phyloP scores from a whole-genome alignment of 1,140 invertebrate genomes.

The Tetragnatha versicolor region DNA sequence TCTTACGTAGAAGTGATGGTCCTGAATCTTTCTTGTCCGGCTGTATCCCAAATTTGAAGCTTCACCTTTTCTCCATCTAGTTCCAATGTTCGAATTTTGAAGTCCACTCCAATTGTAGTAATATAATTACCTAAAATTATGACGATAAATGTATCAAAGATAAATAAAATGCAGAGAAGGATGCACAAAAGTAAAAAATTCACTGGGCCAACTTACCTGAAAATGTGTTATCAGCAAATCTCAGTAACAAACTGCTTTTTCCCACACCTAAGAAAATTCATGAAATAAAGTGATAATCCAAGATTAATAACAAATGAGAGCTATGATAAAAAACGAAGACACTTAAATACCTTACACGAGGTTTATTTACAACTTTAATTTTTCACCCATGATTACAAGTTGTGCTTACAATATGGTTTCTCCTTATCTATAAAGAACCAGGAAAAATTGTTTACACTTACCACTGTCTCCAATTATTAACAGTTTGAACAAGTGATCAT shows the following conservation, averaged over 20 bases:
- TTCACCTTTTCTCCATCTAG: conserved; percentile 99
- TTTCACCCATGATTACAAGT: no score
- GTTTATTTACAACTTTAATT: background rate
- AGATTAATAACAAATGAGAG: no score
- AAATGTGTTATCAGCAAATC: conserved; percentile 98
- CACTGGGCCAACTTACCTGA: conserved; percentile 70
- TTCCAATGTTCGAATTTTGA: conserved; percentile 97
- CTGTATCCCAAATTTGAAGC: conserved; percentile 83
- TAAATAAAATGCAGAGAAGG: background rate
- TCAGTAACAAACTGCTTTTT: conserved; percentile 92
- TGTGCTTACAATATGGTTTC: background rate
- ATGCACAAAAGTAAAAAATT: background rate
- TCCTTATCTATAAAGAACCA: background rate
- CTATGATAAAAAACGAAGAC: background rate
- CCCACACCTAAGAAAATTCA: conserved; percentile 84
- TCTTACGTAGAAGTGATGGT: conserved; percentile 90
- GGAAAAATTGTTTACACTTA: conserved; percentile 53
- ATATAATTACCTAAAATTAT: conserved; percentile 87
- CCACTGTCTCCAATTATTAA: conserved; percentile 82
- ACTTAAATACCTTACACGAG: background rate
- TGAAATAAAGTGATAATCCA: background rate
- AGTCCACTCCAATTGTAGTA: conserved; percentile 99
- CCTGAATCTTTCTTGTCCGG: conserved; percentile 82
- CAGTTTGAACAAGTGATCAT: conserved; percentile 97
- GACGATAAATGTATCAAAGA: conserved; percentile 71